These are phyloP conservation scores for Ctenosaura bakeri DNA, from an alignment of 2,797 vertebrate species.

Conservation along the genomic window DNA sequence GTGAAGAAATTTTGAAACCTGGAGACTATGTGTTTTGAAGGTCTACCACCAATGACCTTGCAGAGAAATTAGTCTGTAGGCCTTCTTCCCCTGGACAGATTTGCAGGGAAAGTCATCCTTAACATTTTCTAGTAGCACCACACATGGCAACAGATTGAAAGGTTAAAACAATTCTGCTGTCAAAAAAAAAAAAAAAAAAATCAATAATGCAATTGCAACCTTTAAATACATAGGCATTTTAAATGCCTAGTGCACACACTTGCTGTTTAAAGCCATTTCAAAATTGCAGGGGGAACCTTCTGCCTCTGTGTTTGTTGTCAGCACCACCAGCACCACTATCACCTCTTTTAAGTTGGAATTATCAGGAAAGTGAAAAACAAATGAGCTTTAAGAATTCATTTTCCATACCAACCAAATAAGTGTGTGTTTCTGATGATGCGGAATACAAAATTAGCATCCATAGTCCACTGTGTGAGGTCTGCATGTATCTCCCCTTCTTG, in stretches of 20 bases:
- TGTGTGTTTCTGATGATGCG: neutral
- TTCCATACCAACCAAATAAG: neutral
- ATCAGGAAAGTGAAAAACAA: constrained; percentile 19
- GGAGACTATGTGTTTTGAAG: constrained; percentile 12
- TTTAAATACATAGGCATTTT: constrained; percentile 48
- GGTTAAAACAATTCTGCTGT: constrained; percentile 60
- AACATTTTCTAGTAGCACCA: constrained; percentile 37
- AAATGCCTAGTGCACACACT: constrained; percentile 21
- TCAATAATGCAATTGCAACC: constrained; percentile 60
- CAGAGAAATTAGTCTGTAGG: constrained; percentile 5
- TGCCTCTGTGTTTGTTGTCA: neutral
- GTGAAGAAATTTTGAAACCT: constrained; percentile 6
- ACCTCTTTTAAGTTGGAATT: neutral
- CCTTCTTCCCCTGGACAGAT: neutral
- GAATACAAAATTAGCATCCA: neutral
- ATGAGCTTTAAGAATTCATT: constrained; percentile 9
- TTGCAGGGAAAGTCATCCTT: constrained; percentile 15
- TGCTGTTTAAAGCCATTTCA: constrained; percentile 22
- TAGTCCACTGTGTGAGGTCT: neutral
- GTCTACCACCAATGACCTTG: neutral
- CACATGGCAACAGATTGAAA: constrained; percentile 55
- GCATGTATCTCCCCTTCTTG: neutral
- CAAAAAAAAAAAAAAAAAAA: constrained; percentile 44
- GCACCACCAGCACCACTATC: neutral
- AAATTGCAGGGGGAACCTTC: neutral